Percentiles rank a stretch among this genome's conserved stretches.
These are phyloP conservation scores for Cyclina sinensis DNA, from an alignment of 1,140 invertebrate species.

Conservation along the genomic window DNA sequence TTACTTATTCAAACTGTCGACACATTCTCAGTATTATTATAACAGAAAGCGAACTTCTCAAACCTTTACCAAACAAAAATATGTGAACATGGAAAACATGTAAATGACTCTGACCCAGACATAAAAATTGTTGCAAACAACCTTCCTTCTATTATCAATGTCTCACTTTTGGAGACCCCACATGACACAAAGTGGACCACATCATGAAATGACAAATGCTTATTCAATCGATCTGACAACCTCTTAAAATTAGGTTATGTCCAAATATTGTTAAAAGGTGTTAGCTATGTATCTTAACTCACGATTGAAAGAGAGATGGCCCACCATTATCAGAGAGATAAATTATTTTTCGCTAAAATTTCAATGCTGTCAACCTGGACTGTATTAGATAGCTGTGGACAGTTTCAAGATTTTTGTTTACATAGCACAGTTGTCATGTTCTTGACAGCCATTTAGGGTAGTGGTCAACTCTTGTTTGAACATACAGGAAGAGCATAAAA, in stretches of 20 bases:
- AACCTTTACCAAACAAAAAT: neutral
- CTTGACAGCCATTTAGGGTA: slow-evolving; percentile 18
- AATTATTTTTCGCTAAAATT: slow-evolving; percentile 32
- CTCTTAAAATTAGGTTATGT: slow-evolving; percentile 45
- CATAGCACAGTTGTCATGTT: slow-evolving; percentile 21
- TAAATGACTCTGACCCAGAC: neutral
- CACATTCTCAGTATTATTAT: no score
- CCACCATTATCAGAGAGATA: neutral
- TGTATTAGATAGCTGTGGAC: slow-evolving; percentile 12
- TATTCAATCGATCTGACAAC: slow-evolving; percentile 29
- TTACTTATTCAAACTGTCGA: no score
- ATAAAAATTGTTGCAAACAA: neutral
- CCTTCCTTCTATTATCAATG: neutral
- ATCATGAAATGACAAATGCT: slow-evolving; percentile 35
- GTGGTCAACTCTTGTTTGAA: slow-evolving; percentile 8
- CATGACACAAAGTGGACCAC: slow-evolving; percentile 6
- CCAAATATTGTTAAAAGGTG: slow-evolving; percentile 36
- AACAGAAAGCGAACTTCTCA: no score
- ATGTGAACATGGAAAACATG: neutral
- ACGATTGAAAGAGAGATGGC: slow-evolving; percentile 24
- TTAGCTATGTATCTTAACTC: slow-evolving; percentile 20
- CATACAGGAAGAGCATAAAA: slow-evolving; percentile 31
- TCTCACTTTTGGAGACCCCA: neutral
- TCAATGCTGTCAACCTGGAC: neutral
- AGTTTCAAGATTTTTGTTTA: slow-evolving; percentile 37